Conservation (phyloP, 2,797 vertebrate genomes). For the Neoniphon sammara region DNA sequence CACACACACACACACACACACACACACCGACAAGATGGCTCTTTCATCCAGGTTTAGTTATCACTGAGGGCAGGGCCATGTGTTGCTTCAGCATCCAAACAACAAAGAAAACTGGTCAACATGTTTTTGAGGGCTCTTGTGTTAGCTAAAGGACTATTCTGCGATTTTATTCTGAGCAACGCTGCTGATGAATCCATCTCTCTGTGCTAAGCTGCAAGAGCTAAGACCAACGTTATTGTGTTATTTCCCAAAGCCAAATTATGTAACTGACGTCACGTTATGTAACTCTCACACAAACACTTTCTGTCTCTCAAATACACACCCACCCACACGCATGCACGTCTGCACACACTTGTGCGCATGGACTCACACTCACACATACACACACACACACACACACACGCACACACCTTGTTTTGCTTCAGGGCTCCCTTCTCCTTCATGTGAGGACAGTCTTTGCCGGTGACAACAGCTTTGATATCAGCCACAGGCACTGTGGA, state of each 20-base stretch:
- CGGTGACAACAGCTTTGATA: constrained; percentile 99
- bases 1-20: no score
- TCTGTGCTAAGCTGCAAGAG: constrained; percentile 13
- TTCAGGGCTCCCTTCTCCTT: constrained; percentile 99
- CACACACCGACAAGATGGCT: constrained; percentile 43
- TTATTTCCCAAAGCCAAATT: constrained; percentile 68
- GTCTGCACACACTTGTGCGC: not conserved
- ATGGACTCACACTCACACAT: no score
- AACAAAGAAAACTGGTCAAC: constrained; percentile 24
- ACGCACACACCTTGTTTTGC: constrained; percentile 94
- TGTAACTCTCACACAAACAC: constrained; percentile 55
- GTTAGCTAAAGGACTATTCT: constrained; percentile 26
- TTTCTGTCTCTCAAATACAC: constrained; percentile 56
- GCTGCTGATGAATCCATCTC: constrained; percentile 5
- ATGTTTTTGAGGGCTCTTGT: constrained; percentile 5
- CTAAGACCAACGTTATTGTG: constrained; percentile 48
- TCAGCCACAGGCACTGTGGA: constrained; percentile 96
- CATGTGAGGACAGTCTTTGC: constrained; percentile 99
- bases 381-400: constrained; percentile 22
- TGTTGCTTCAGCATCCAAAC: constrained; percentile 34
- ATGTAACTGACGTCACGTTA: constrained; percentile 67
- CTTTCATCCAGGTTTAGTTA: constrained; percentile 41
- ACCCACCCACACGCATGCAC: constrained; percentile 28
- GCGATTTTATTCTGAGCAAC: constrained; percentile 8
- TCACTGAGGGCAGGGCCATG: constrained; percentile 16